Percentiles rank a stretch among this genome's conserved stretches.
phyloP scores from a whole-genome alignment of 2,113 vertebrate species.

The Antechinus stuartii region DNA sequence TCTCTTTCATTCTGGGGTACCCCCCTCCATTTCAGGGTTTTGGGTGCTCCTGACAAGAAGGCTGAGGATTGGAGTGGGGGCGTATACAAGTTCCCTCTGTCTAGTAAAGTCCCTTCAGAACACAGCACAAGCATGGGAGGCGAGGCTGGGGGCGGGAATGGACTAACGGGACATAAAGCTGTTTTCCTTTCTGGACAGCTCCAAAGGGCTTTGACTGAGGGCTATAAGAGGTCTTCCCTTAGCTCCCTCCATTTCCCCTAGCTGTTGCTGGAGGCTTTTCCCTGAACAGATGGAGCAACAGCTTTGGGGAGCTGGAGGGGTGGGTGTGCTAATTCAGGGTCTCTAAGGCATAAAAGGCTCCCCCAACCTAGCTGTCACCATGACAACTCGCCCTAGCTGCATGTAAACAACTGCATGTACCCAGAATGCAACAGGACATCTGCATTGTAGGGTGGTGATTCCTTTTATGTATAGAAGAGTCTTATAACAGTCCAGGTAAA shows the following conservation, averaged over 20 bases:
- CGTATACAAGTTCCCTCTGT: not conserved
- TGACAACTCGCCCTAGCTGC: fast-evolving
- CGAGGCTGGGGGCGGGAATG: not conserved
- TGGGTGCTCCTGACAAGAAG: not conserved
- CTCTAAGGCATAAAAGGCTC: not conserved
- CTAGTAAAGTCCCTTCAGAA: not conserved
- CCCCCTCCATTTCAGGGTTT: not conserved
- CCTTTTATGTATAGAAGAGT: not conserved
- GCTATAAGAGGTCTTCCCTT: not conserved
- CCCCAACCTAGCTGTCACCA: fast-evolving
- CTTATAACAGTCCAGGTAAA: not conserved
- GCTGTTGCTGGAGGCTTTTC: not conserved
- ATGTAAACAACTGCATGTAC: conserved; percentile 2
- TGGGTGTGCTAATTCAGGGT: not conserved
- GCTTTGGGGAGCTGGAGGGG: not conserved
- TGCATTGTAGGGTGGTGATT: not conserved
- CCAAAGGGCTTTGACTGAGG: not conserved
- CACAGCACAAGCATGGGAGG: not conserved
- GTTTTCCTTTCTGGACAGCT: not conserved
- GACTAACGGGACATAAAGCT: not conserved
- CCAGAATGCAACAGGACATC: not conserved
- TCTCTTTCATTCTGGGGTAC: not conserved
- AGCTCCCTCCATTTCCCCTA: not conserved
- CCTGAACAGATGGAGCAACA: conserved; percentile 23
- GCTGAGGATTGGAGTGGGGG: not conserved